A percentile compares a stretch with the other conserved stretches of the same genome.
Evolutionary conservation across 2,113 vertebrate genomes (phyloP).

Genomic region (Xenopus borealis): DNA sequence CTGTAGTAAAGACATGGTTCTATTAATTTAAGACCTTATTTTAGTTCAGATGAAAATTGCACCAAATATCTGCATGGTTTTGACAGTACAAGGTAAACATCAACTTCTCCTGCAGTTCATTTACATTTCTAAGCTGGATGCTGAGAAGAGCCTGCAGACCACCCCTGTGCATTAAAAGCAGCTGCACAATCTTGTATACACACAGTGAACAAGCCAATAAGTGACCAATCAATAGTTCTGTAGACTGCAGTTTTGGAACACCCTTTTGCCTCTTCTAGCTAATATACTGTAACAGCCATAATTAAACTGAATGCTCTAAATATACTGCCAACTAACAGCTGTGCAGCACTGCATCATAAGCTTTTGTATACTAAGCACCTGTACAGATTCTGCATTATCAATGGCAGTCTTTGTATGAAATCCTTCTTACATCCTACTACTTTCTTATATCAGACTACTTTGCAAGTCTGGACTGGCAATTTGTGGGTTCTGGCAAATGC

Average conservation of each 20-base stretch:
- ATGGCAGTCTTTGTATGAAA: neutral
- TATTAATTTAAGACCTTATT: too few relatives aligned
- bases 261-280: neutral
- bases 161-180: neutral
- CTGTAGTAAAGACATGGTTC: too few relatives aligned
- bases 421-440: too few relatives aligned
- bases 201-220: neutral
- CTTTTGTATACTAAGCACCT: neutral
- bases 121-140: neutral
- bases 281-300: conserved; percentile 19
- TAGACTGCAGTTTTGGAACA: neutral
- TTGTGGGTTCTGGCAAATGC: too few relatives aligned
- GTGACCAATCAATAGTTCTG: neutral
- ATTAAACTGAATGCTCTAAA: conserved; percentile 10
- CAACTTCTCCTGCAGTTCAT: neutral
- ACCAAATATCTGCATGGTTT: too few relatives aligned
- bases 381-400: neutral
- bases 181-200: neutral
- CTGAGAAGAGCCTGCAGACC: neutral
- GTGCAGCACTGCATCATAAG: conserved; percentile 1
- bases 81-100: too few relatives aligned
- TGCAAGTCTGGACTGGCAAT: too few relatives aligned
- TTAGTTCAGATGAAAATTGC: too few relatives aligned
- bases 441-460: too few relatives aligned
- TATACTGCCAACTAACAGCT: conserved; percentile 30